phyloP scores from a whole-genome alignment of 2,888 invertebrate species.

The Papilio elwesi region DNA sequence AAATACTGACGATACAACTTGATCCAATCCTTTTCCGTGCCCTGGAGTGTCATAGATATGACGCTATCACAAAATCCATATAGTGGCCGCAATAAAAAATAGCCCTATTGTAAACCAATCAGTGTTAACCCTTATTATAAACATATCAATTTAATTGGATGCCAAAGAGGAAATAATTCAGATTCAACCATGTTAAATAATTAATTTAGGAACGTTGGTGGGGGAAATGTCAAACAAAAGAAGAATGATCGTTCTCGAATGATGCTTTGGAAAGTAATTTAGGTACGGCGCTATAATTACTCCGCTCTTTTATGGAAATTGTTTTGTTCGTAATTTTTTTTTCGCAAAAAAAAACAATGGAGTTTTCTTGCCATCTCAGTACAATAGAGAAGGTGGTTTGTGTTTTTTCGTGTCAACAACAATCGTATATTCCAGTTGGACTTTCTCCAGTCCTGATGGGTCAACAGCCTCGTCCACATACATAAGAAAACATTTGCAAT shows the following conservation, averaged over 20 bases:
- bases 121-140: background rate
- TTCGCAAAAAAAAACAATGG: conserved; percentile 14
- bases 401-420: conserved; percentile 12
- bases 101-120: too few relatives aligned
- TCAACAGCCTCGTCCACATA: background rate
- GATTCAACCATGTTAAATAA: background rate
- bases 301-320: conserved; percentile 28
- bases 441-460: conserved; percentile 1
- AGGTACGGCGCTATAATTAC: conserved; percentile 28
- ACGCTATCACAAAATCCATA: too few relatives aligned
- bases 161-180: background rate
- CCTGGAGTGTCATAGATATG: too few relatives aligned
- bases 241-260: too few relatives aligned
- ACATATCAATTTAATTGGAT: background rate
- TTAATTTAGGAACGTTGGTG: conserved; percentile 11
- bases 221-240: conserved; percentile 12
- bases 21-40: too few relatives aligned
- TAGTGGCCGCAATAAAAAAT: too few relatives aligned
- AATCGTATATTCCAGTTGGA: conserved; percentile 5
- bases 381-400: conserved; percentile 5
- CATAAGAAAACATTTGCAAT: background rate
- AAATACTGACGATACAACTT: too few relatives aligned
- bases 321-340: conserved; percentile 30
- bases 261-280: conserved; percentile 27
- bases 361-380: background rate